Evolutionary conservation across 2,797 vertebrate species (phyloP).

Genomic region (Leucoraja ocellata): DNA sequence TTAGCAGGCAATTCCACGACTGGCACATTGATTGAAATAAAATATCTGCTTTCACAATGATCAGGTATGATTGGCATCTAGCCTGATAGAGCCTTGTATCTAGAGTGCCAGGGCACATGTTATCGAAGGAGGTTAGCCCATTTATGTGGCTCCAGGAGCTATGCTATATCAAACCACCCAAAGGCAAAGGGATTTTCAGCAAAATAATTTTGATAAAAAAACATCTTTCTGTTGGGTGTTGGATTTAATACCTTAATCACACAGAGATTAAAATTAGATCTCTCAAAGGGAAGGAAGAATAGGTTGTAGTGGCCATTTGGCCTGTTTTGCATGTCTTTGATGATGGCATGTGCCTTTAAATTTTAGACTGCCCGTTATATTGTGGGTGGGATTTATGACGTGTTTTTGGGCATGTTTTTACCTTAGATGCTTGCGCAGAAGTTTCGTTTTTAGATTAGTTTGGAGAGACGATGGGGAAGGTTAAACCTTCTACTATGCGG

Average conservation of each 20-base stretch:
- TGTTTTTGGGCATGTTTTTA: too few relatives aligned
- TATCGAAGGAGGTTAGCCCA: not conserved
- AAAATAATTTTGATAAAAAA: not conserved
- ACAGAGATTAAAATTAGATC: not conserved
- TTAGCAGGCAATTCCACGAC: not conserved
- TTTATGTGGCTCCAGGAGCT: not conserved
- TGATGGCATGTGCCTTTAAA: too few relatives aligned
- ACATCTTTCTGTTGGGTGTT: not conserved
- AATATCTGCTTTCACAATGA: not conserved
- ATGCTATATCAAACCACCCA: not conserved
- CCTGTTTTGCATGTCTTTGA: too few relatives aligned
- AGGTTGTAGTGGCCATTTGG: too few relatives aligned
- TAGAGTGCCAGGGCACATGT: not conserved
- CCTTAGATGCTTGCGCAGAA: too few relatives aligned
- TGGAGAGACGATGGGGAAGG: too few relatives aligned
- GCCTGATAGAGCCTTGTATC: not conserved
- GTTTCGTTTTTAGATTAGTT: too few relatives aligned
- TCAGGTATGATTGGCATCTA: not conserved
- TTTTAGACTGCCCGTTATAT: too few relatives aligned
- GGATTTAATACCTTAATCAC: not conserved
- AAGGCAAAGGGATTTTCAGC: not conserved
- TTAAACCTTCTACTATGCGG: too few relatives aligned
- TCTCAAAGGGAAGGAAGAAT: not conserved
- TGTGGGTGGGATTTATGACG: too few relatives aligned
- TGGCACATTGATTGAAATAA: not conserved